Conservation (phyloP, 2,797 vertebrate species). For the Sebastes dallii region DNA sequence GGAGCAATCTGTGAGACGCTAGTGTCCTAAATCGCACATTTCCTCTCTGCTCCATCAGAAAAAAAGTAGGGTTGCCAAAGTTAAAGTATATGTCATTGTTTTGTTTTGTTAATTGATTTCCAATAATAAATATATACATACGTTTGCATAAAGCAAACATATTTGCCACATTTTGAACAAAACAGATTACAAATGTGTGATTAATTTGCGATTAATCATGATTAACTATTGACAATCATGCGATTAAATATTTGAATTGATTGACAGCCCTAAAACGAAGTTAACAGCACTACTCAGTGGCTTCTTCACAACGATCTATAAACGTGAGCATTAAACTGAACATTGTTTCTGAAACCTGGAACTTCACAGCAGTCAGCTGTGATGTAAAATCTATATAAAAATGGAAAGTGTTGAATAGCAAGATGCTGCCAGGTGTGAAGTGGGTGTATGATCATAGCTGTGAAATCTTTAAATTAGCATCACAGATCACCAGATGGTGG, state of each 20-base stretch:
- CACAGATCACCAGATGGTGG: background rate
- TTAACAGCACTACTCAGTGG: background rate
- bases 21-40: background rate
- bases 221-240: no score
- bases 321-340: background rate
- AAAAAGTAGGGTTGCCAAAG: no score
- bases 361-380: background rate
- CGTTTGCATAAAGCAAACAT: no score
- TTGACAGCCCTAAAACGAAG: no score
- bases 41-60: background rate
- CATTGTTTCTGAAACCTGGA: background rate
- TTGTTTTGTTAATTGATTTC: no score
- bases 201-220: no score
- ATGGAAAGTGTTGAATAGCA: background rate
- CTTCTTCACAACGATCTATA: background rate
- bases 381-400: background rate
- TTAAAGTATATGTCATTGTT: no score
- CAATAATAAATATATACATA: no score
- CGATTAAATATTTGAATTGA: no score
- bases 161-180: no score
- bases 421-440: slow-evolving; percentile 21
- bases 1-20: background rate
- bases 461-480: background rate
- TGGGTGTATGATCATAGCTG: background rate
- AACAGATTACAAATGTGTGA: no score